phyloP scores from a whole-genome alignment of 2,888 invertebrate species.

The Furcula furcula region DNA sequence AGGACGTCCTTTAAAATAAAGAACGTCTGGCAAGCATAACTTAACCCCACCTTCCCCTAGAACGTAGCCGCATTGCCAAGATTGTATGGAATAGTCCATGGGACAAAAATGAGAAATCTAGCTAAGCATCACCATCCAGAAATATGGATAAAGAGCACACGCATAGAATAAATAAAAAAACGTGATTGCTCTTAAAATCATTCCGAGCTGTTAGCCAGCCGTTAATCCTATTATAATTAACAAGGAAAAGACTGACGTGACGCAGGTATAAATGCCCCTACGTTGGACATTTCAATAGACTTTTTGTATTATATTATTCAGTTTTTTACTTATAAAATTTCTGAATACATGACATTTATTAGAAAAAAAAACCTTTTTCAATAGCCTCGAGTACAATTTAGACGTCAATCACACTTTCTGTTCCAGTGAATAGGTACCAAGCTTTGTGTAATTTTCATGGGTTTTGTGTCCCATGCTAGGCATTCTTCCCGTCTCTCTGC shows the following conservation, averaged over 20 bases:
- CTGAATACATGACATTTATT: conserved; percentile 46
- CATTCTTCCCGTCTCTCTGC: conserved; percentile 32
- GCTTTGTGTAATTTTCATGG: conserved; percentile 50
- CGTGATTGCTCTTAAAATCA: background rate
- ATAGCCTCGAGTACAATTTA: conserved; percentile 48
- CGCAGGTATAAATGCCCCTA: conserved; percentile 31
- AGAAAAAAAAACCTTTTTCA: conserved; percentile 42
- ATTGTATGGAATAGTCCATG: too few relatives aligned
- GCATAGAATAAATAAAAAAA: background rate
- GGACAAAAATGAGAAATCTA: too few relatives aligned
- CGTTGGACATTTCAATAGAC: conserved; percentile 28
- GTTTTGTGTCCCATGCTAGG: conserved; percentile 45
- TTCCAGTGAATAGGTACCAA: conserved; percentile 21
- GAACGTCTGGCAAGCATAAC: too few relatives aligned
- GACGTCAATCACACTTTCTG: conserved; percentile 60
- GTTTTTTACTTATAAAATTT: conserved; percentile 25
- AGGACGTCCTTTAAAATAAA: too few relatives aligned
- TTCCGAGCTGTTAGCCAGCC: conserved; percentile 2
- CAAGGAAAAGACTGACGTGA: conserved; percentile 20
- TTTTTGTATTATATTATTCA: conserved; percentile 46
- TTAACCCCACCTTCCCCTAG: too few relatives aligned
- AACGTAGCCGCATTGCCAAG: too few relatives aligned
- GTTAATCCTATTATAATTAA: conserved; percentile 30
- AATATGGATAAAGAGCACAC: background rate
- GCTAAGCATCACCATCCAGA: too few relatives aligned